These are phyloP conservation scores for Microcebus ravelobensis DNA, from an alignment of 2,113 vertebrate genomes.

Conservation along the genomic window DNA sequence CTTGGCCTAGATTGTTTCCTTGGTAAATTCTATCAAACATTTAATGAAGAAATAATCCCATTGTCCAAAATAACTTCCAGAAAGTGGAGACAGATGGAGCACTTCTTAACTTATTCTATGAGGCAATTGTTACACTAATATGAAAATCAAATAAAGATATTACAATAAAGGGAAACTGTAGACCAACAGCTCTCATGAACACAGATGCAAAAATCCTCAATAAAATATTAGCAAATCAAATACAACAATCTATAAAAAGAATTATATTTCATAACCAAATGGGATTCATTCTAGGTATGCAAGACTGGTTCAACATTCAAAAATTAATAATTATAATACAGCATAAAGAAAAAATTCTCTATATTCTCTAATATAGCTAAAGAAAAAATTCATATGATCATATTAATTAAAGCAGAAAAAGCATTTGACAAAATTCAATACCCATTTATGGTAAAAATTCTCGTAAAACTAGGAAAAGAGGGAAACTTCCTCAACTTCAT, in stretches of 20 bases:
- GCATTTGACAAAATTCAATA: not conserved
- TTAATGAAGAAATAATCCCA: not conserved
- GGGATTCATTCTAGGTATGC: too few relatives aligned
- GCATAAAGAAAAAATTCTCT: too few relatives aligned
- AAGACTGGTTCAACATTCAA: too few relatives aligned
- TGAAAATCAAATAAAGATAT: not conserved
- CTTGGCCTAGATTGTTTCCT: not conserved
- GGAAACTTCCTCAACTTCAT: not conserved
- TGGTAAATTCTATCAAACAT: not conserved
- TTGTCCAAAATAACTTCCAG: not conserved
- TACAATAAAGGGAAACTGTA: not conserved
- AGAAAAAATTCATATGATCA: too few relatives aligned
- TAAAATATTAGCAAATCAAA: too few relatives aligned
- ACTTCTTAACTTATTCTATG: not conserved
- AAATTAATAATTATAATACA: too few relatives aligned
- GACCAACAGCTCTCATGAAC: not conserved
- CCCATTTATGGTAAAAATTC: not conserved
- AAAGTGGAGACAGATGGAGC: not conserved
- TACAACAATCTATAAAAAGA: too few relatives aligned
- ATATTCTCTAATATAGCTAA: too few relatives aligned
- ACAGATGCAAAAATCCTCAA: not conserved
- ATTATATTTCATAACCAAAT: too few relatives aligned
- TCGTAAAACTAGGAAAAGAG: not conserved
- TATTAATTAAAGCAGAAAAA: too few relatives aligned
- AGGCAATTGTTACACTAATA: not conserved